Percentiles rank a stretch among this genome's conserved stretches.
These are phyloP conservation scores for Peromyscus nudipes DNA, from an alignment of 2,797 vertebrate genomes.

Conservation along the genomic window DNA sequence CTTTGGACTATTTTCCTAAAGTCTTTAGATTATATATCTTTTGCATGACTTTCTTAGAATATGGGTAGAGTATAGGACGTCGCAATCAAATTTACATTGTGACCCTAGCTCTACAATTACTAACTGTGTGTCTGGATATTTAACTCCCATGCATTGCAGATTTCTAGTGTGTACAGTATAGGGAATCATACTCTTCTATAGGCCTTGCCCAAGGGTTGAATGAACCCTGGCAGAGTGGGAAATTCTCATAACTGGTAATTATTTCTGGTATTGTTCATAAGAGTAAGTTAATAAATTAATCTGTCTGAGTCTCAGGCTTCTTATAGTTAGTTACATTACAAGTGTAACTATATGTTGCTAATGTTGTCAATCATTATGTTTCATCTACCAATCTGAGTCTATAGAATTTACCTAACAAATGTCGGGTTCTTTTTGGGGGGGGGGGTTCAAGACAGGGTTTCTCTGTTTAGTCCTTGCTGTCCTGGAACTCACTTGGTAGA, in stretches of 20 bases:
- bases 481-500: too few species aligned
- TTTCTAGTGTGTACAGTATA: neutral
- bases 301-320: constrained; percentile 15
- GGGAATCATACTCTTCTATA: neutral
- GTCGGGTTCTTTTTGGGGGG: too few species aligned
- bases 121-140: neutral
- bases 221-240: neutral
- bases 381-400: neutral
- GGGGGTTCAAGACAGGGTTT: too few species aligned
- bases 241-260: neutral
- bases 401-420: neutral
- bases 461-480: too few species aligned
- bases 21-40: neutral
- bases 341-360: neutral
- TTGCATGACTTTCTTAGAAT: neutral
- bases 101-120: neutral
- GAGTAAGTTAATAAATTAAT: neutral
- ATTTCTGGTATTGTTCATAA: neutral
- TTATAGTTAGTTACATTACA: neutral
- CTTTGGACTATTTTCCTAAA: neutral
- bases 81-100: neutral
- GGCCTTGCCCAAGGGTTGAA: neutral
- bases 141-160: neutral
- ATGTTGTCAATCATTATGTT: constrained; percentile 12
- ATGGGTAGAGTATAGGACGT: neutral